phyloP scores from a whole-genome alignment of 2,113 vertebrate species.

The Saguinus midas region DNA sequence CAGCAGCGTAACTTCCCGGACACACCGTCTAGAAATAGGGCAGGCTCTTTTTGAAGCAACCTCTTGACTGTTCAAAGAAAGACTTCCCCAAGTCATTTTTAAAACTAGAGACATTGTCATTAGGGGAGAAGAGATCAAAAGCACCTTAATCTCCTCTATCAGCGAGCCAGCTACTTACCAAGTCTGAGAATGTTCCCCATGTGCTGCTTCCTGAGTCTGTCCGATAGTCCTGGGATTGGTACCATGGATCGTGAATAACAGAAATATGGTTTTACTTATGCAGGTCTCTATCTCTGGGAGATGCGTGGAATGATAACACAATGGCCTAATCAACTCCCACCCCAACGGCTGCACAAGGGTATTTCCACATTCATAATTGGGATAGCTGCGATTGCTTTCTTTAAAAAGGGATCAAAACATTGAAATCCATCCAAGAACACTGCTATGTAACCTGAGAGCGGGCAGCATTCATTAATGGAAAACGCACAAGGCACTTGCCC shows the following conservation, averaged over 20 bases:
- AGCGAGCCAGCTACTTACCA: constrained; percentile 40
- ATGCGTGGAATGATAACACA: constrained; percentile 57
- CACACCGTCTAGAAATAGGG: not conserved
- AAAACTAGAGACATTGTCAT: constrained; percentile 38
- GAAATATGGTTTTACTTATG: constrained; percentile 70
- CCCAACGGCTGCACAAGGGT: not conserved
- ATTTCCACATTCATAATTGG: constrained; percentile 66
- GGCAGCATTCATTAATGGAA: constrained; percentile 11
- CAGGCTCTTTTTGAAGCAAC: constrained; percentile 34
- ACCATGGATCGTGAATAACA: constrained; percentile 39
- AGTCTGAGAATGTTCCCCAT: constrained; percentile 38
- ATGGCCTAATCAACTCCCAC: not conserved
- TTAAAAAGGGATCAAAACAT: constrained; percentile 70
- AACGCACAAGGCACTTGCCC: not conserved
- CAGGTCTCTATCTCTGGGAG: constrained; percentile 57
- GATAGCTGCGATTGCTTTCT: constrained; percentile 62
- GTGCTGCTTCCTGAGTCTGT: constrained; percentile 4
- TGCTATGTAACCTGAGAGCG: constrained; percentile 54
- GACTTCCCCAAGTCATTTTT: not conserved
- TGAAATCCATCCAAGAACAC: constrained; percentile 61
- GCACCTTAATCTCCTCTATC: constrained; percentile 67
- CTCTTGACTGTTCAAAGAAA: constrained; percentile 57
- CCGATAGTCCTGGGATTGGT: not conserved
- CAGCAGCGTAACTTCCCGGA: not conserved
- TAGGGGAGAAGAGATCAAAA: constrained; percentile 62